Percentiles rank a stretch among this genome's conserved stretches.
Evolutionary conservation across 2,113 vertebrate genomes (phyloP).

Genomic region (western clawed frog (Xenopus tropicalis)): DNA sequence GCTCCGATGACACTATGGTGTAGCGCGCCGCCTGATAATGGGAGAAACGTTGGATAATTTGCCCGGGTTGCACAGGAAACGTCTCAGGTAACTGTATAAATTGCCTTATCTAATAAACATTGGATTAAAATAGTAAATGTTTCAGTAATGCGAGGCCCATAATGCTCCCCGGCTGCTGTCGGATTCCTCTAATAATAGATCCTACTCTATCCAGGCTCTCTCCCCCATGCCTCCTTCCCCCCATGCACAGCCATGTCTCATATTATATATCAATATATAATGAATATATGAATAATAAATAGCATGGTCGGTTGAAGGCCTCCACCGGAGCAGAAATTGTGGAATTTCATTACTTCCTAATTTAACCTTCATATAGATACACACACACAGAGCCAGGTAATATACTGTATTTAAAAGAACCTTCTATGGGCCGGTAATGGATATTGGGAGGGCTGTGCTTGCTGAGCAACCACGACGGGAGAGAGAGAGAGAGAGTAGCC

Average conservation of each 20-base stretch:
- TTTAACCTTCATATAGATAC: conserved; percentile 13
- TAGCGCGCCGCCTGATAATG: no score
- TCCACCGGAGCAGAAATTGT: background rate
- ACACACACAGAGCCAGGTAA: no score
- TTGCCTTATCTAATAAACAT: conserved; percentile 2
- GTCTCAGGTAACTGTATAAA: no score
- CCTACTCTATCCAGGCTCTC: background rate
- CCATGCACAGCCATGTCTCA: conserved; percentile 12
- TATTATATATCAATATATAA: conserved; percentile 35
- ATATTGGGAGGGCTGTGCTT: no score
- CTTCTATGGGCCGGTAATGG: no score
- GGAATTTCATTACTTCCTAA: conserved; percentile 15
- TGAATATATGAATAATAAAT: conserved; percentile 33
- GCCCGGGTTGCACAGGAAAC: no score
- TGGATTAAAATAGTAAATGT: background rate
- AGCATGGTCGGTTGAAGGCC: conserved; percentile 4
- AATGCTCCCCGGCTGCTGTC: background rate
- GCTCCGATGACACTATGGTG: no score
- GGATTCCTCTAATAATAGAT: conserved; percentile 12
- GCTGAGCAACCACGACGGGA: no score
- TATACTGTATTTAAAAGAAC: no score
- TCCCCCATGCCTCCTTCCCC: background rate
- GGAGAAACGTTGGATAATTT: no score
- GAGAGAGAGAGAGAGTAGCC: no score
- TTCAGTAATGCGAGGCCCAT: background rate